Conservation (phyloP, 2,888 invertebrate genomes). For the Epicampocera succincta region DNA sequence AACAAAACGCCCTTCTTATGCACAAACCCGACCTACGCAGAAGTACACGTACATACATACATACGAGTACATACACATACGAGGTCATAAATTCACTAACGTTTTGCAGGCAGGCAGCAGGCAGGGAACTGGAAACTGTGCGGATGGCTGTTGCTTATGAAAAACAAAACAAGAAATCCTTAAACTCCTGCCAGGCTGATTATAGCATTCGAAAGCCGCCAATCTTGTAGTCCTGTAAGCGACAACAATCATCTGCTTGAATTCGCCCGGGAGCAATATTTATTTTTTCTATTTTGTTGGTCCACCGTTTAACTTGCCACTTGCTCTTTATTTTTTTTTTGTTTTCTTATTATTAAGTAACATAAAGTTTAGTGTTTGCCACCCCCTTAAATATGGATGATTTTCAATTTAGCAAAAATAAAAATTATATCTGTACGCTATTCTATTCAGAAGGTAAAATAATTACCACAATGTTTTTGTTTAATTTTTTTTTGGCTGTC, state of each 20-base stretch:
- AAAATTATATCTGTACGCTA: slow-evolving; percentile 6
- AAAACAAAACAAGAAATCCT: too few relatives aligned
- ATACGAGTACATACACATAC: slow-evolving; percentile 7
- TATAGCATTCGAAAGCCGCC: slow-evolving; percentile 31
- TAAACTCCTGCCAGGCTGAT: slow-evolving; percentile 33
- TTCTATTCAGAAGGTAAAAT: slow-evolving; percentile 51
- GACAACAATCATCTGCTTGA: slow-evolving; percentile 77
- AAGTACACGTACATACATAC: neutral
- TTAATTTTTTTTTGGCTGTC: neutral
- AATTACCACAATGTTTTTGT: slow-evolving; percentile 30
- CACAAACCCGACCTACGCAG: neutral
- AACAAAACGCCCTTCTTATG: slow-evolving; percentile 55
- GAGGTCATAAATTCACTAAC: slow-evolving; percentile 53
- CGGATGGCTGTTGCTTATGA: slow-evolving; percentile 13
- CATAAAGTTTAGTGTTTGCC: slow-evolving; percentile 10
- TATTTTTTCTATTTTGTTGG: slow-evolving; percentile 60
- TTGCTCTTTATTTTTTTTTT: slow-evolving; percentile 32
- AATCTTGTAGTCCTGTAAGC: slow-evolving; percentile 50
- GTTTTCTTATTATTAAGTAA: neutral
- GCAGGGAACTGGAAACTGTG: slow-evolving; percentile 6
- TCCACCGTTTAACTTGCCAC: slow-evolving; percentile 59
- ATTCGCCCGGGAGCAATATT: slow-evolving; percentile 80
- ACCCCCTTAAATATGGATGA: slow-evolving; percentile 58
- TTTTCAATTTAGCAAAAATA: slow-evolving; percentile 61
- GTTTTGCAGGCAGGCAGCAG: slow-evolving; percentile 1